Conservation (phyloP, 37 sponge, comb jelly and placozoan species). For the Crambe crambe region DNA sequence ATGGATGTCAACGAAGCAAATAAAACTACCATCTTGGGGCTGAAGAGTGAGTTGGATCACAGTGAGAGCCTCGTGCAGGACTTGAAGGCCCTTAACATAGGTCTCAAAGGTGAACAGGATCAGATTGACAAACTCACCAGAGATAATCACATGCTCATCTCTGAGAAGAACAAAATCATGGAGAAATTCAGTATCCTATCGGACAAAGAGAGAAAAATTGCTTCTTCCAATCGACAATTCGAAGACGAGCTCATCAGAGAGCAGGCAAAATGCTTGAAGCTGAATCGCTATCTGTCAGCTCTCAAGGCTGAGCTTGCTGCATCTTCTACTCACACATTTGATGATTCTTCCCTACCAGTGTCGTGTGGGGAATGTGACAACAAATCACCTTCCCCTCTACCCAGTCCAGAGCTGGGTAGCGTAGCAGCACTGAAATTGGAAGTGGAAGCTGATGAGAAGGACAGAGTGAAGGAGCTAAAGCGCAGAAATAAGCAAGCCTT, state of each 20-base stretch:
- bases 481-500: constrained; percentile 51
- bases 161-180: background rate
- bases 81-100: background rate
- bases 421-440: background rate
- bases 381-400: background rate
- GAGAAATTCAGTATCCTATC: background rate
- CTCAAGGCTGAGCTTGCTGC: background rate
- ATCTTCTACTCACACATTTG: background rate
- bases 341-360: background rate
- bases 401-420: background rate
- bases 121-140: background rate
- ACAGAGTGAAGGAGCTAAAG: constrained; percentile 59
- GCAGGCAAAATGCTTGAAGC: background rate
- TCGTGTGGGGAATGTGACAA: background rate
- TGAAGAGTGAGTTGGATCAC: background rate
- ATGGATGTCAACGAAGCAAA: background rate
- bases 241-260: background rate
- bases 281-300: background rate
- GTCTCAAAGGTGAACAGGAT: background rate
- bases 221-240: background rate
- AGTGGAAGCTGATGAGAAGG: constrained; percentile 1
- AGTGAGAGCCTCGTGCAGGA: background rate
- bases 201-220: background rate
- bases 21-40: background rate
- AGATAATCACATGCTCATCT: background rate